Conservation (phyloP, 2,113 vertebrate species). For the Colinus virginianus region DNA sequence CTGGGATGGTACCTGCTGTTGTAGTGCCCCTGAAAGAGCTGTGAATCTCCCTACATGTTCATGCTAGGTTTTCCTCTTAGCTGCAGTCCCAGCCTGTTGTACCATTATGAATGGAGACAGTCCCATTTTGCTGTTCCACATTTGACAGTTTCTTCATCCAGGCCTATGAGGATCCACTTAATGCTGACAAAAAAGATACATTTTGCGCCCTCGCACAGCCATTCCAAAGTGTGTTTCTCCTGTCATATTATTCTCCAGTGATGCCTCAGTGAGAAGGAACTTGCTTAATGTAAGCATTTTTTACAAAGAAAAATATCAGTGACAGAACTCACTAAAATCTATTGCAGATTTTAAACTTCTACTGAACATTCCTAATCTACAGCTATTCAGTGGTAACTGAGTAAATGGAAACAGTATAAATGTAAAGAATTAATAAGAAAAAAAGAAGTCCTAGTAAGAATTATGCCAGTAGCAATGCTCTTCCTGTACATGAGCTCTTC, state of each 20-base stretch:
- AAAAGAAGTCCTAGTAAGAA: background rate
- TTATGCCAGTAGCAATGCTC: background rate
- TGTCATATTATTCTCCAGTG: background rate
- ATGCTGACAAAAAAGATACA: background rate
- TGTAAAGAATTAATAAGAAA: background rate
- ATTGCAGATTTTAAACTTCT: background rate
- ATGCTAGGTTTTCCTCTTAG: background rate
- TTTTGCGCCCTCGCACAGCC: background rate
- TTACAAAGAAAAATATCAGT: background rate
- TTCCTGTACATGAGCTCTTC: background rate
- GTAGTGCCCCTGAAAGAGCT: background rate
- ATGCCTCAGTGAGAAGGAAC: background rate
- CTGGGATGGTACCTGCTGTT: background rate
- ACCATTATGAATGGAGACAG: background rate
- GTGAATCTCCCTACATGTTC: background rate
- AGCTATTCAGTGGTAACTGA: background rate
- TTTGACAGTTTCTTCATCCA: background rate
- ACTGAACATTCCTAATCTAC: background rate
- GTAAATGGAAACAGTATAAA: background rate
- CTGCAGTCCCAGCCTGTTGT: background rate
- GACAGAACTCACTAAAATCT: background rate
- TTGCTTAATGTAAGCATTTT: background rate
- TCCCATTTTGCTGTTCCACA: background rate
- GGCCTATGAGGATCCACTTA: background rate
- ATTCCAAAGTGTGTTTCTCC: background rate